Evolutionary conservation across 2,888 invertebrate genomes (phyloP), one percentile per base, ranked within the genome.

Genomic region (Muschampia plurimacula): DNA sequence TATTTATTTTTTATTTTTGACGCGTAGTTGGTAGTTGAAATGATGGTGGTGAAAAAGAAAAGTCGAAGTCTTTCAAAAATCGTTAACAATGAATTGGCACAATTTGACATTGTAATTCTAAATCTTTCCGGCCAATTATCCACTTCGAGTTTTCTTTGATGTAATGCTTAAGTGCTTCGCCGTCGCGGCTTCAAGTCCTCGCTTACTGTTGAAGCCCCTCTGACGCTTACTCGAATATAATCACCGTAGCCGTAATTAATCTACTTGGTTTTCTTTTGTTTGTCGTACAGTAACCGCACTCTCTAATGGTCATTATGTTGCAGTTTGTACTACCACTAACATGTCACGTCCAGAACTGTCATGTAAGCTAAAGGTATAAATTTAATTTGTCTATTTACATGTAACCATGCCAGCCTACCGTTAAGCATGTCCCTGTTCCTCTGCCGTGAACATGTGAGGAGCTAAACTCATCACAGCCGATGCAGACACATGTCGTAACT

Each of bases 301-400:
- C 86, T 91, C 93, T 94, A 94, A 94, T 94, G 93, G 93, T 93
- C 92, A 92, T 94, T 94, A 93, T 93, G 94, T 94, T 94, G 94
- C 94, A 93, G 94, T 94, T 92, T 93, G 93, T 93, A 91, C 93
- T 92, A 92, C 93, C 93, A 94, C 93, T 93, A 94, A 94, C 93
- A 93, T 94, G 93, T 94, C 92, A 94, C 93, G 92, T 92, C 93
- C 93, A 92, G 93, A 93, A 92, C 91, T 94, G 93, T 93, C 93
- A 93, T 94, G 93, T 93, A 92, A 92, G 93, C 93, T 93, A 92
- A 93, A 94, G 93, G 93, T 93, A 93, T 93, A 90, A 90, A 85
- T 92, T 92, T 90, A 89, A 90, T 93, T 92, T 92, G 91, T 90
- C 90, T 93, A 89, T 90, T 91, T 92, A 91, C 90, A 90, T 88